Evolutionary conservation across 2,888 invertebrate genomes (phyloP).

Genomic region (Scrobipalpa atriplicella): DNA sequence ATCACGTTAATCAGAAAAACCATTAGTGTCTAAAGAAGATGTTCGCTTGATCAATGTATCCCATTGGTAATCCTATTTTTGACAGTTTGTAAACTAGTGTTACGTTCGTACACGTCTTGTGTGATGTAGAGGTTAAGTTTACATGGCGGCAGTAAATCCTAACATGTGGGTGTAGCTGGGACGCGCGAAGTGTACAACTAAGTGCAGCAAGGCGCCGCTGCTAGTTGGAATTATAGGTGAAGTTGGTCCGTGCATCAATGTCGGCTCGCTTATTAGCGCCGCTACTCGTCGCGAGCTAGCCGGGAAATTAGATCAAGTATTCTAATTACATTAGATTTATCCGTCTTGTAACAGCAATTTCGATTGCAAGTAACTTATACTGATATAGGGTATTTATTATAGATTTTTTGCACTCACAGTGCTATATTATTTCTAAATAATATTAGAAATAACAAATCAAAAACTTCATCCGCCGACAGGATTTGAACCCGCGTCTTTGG

Average conservation of each 20-base stretch:
- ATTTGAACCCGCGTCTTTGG: no score
- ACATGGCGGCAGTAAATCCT: conserved; percentile 43
- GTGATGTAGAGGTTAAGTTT: conserved; percentile 47
- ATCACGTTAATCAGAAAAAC: background rate
- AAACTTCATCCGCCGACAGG: no score
- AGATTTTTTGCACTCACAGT: no score
- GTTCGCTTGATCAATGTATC: background rate
- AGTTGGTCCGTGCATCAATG: conserved; percentile 46
- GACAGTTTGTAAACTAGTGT: background rate
- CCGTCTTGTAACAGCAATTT: no score
- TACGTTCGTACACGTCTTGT: conserved; percentile 26
- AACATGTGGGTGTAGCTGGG: conserved; percentile 33
- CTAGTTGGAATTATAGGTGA: conserved; percentile 44
- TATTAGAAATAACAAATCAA: no score
- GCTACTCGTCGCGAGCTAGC: background rate
- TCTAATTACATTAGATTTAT: no score
- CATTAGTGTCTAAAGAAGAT: no score
- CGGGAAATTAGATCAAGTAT: no score
- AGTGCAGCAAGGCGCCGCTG: conserved; percentile 37
- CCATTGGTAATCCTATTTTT: background rate
- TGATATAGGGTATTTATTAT: no score
- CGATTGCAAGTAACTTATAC: no score
- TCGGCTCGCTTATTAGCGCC: conserved; percentile 31
- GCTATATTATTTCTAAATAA: no score
- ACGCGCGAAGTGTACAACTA: conserved; percentile 35